These are phyloP conservation scores for Antennarius maculatus DNA, from an alignment of 2,797 vertebrate genomes.

Conservation along the genomic window DNA sequence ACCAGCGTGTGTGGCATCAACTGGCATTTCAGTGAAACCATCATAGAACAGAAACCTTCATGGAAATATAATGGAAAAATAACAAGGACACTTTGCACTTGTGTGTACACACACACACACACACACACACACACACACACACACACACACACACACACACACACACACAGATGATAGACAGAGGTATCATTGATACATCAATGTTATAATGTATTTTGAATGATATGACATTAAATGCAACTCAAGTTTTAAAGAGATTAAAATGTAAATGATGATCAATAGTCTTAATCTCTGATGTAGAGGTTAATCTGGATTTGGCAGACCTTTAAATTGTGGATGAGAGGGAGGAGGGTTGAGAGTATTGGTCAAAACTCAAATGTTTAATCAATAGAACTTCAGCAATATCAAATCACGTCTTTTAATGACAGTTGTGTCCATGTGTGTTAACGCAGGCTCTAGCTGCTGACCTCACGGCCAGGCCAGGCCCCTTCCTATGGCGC, in stretches of 20 bases:
- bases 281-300: background rate
- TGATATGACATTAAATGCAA: too few species aligned
- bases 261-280: background rate
- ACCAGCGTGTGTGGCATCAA: background rate
- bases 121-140: too few species aligned
- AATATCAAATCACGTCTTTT: background rate
- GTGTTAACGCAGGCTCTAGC: constrained; percentile 15
- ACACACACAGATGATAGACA: too few species aligned
- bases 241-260: background rate
- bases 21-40: background rate
- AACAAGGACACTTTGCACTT: background rate
- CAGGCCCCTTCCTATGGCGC: constrained; percentile 49
- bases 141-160: too few species aligned
- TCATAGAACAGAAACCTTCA: too few species aligned
- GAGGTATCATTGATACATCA: too few species aligned
- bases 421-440: constrained; percentile 7
- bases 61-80: background rate
- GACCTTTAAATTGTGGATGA: background rate
- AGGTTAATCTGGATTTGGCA: background rate
- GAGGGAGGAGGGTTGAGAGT: background rate
- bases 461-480: constrained; percentile 46
- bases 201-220: too few species aligned
- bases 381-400: constrained; percentile 5
- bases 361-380: constrained; percentile 2
- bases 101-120: too few species aligned